Percentiles rank a stretch among this genome's conserved stretches.
These are phyloP conservation scores for Pedetes capensis DNA, from an alignment of 2,113 vertebrate genomes.

Conservation along the genomic window DNA sequence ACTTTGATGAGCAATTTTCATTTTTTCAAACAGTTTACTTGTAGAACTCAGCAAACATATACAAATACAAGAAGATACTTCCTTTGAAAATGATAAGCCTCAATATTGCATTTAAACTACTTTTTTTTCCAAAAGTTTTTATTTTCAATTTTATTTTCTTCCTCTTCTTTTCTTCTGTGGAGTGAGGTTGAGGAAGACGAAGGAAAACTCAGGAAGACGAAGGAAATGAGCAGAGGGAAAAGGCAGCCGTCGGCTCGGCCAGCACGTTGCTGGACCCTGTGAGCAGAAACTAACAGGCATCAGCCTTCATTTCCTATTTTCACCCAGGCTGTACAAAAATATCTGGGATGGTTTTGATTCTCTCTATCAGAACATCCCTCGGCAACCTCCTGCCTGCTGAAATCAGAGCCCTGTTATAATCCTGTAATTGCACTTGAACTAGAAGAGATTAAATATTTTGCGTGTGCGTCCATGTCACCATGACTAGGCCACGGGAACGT, in stretches of 20 bases:
- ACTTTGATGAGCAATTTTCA: not conserved
- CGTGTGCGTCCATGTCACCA: not conserved
- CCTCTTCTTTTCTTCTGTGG: not conserved
- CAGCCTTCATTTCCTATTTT: not conserved
- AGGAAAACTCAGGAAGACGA: not conserved
- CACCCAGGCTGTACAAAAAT: accelerated
- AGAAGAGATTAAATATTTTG: not conserved
- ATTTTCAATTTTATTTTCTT: not conserved
- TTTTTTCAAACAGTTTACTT: not conserved
- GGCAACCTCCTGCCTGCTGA: accelerated
- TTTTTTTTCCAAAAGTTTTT: not conserved
- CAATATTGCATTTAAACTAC: not conserved
- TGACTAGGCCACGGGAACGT: accelerated
- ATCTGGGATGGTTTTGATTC: accelerated
- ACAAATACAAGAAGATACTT: not conserved
- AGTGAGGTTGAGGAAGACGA: not conserved
- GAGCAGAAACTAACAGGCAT: not conserved
- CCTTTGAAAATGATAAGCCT: not conserved
- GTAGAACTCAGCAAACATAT: not conserved
- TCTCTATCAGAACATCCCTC: accelerated
- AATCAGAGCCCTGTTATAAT: accelerated
- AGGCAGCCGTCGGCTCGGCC: too few species aligned
- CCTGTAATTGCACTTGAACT: too few species aligned
- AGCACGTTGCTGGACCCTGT: not conserved
- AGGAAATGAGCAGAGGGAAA: accelerated